Percentiles rank a stretch among this genome's conserved stretches.
These are phyloP conservation scores for Pitta sordida DNA, from an alignment of 2,113 vertebrate genomes.

Conservation along the genomic window DNA sequence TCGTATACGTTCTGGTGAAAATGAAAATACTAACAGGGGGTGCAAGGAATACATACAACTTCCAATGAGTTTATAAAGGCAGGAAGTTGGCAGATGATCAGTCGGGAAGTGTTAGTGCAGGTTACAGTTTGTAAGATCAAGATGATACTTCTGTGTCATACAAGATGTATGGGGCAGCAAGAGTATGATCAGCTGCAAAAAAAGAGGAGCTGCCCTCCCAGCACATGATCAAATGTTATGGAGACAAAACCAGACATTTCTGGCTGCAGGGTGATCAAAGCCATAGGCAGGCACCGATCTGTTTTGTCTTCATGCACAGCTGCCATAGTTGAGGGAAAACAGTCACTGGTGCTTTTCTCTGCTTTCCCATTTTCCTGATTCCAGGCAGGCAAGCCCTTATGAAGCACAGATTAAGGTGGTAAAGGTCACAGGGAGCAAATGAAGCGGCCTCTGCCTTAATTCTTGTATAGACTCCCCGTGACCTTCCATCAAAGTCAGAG, in stretches of 20 bases:
- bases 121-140: background rate
- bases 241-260: background rate
- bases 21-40: background rate
- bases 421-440: background rate
- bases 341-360: background rate
- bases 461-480: too few species aligned
- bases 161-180: background rate
- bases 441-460: background rate
- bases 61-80: background rate
- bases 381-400: background rate
- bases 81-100: too few species aligned
- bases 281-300: background rate
- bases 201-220: background rate
- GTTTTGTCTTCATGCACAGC: background rate
- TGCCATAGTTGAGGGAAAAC: background rate
- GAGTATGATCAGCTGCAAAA: background rate
- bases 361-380: background rate
- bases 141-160: background rate
- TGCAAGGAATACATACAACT: background rate
- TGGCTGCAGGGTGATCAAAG: background rate
- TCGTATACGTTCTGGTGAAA: background rate
- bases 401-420: background rate
- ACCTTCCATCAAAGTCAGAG: too few species aligned
- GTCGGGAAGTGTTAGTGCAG: too few species aligned
- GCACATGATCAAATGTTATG: accelerated